Base-by-base conservation (phyloP, 2,113 vertebrate genomes). In the Oreotragus oreotragus region DNA sequence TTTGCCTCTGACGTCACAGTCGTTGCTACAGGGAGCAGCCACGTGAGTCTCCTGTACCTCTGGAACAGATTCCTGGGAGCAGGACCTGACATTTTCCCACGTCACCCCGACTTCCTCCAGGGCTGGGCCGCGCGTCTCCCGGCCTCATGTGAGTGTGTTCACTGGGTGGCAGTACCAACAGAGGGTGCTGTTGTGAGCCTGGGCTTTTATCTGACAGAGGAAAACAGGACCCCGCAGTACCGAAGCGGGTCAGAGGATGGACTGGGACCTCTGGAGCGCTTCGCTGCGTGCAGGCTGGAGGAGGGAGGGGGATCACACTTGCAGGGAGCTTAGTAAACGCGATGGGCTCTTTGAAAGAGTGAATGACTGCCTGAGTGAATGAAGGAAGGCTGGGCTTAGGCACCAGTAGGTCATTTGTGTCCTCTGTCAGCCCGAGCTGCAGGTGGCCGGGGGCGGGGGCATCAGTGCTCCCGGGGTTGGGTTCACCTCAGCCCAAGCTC, bases 101-200 rank as follows among this genome's bases (percentile, higher is more conserved):
- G 7, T 13, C 1, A 0, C 9, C 43, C 47, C 5, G 28, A 66
- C 39, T 16, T 10, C 12, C 28, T 33, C n/a, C 15, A 4, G 5
- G 21, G 39, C 21, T 6, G 4, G 3, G 5, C 57, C 9, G 0
- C 12, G 0, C 12, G 0, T n/a, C 53, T 30, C n/a, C 36, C 36
- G 6, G n/a, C 10, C 3, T 2, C 1, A 2, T 13, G 1, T 45
- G 77, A 77, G 64, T 15, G 6, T 27, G 5, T 96, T 60, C 14
- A 33, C 73, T 3, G 6, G 28, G 14, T 4, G 13, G 19, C 19
- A 4, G 30, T 6, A 4, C 25, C 47, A 6, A n/a, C 16, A 33
- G 15, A 33, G 15, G 16, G 9, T 17, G 49, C 17, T 51, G 36
- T 25, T 5, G 14, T 5, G 33, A 14, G 58, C 86, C 45, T 30